Conservation (phyloP, 2,797 vertebrate genomes). For the Pseudochirops corinnae region DNA sequence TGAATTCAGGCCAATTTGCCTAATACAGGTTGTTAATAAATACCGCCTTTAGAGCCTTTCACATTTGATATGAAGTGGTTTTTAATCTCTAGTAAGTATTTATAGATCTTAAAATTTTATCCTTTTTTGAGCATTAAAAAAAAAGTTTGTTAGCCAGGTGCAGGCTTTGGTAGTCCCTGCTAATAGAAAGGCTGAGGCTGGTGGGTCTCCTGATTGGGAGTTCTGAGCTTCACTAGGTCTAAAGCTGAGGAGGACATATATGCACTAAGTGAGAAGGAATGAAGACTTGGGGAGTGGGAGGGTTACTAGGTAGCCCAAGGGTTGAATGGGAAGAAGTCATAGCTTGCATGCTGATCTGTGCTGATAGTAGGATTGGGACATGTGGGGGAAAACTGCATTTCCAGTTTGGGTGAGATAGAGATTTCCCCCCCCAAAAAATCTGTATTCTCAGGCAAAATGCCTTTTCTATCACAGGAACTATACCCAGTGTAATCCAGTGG, state of each 20-base stretch:
- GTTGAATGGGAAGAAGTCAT: neutral
- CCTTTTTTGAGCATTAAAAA: neutral
- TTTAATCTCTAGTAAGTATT: neutral
- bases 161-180: neutral
- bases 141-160: neutral
- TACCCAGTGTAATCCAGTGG: neutral
- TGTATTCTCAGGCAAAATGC: neutral
- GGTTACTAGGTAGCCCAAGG: neutral
- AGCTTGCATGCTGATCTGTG: neutral
- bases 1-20: neutral
- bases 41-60: neutral
- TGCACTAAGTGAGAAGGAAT: neutral
- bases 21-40: neutral
- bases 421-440: neutral
- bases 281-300: neutral
- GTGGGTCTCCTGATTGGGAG: neutral
- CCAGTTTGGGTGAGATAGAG: neutral
- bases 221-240: neutral
- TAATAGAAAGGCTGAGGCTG: neutral
- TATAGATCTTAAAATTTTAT: neutral
- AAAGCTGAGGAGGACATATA: neutral
- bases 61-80: neutral
- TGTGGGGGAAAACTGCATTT: neutral
- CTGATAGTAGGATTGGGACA: neutral
- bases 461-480: neutral